phyloP scores from a whole-genome alignment of 2,888 invertebrate species.

The Hypercompe scribonia region DNA sequence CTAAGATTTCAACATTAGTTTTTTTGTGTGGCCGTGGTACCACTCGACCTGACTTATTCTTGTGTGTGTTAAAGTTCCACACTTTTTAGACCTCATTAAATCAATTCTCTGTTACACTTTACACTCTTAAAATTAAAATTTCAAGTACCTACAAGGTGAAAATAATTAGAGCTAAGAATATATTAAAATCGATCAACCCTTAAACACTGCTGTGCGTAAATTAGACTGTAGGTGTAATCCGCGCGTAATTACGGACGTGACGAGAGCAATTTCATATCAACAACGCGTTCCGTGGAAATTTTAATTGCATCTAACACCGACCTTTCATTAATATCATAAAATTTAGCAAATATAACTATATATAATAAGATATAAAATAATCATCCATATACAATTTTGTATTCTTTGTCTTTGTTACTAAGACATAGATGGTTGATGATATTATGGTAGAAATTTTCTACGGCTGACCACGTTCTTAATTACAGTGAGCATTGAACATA shows the following conservation, averaged over 20 bases:
- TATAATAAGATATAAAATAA: slow-evolving; percentile 16
- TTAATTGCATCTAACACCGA: slow-evolving; percentile 63
- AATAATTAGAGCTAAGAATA: slow-evolving; percentile 3
- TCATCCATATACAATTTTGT: too few relatives aligned
- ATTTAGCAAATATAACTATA: slow-evolving; percentile 45
- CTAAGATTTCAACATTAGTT: too few relatives aligned
- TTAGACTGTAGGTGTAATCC: slow-evolving; percentile 32
- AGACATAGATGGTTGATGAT: too few relatives aligned
- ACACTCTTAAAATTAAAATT: neutral
- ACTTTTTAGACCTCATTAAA: neutral
- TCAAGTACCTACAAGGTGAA: neutral
- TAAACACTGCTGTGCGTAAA: slow-evolving; percentile 21
- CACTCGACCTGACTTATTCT: too few relatives aligned
- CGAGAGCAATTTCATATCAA: slow-evolving; percentile 62
- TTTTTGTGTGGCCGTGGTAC: too few relatives aligned
- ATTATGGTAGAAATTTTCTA: too few relatives aligned
- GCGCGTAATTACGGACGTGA: slow-evolving; percentile 66
- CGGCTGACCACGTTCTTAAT: too few relatives aligned
- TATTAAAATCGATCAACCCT: slow-evolving; percentile 39
- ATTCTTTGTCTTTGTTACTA: too few relatives aligned
- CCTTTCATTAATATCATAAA: slow-evolving; percentile 62
- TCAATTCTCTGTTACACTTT: neutral
- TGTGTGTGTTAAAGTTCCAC: too few relatives aligned
- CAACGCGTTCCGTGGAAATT: slow-evolving; percentile 62
- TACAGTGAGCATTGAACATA: too few relatives aligned